A percentile compares a stretch with the other conserved stretches of the same genome.
phyloP scores from a whole-genome alignment of 2,888 invertebrate species.

The Tenthredo distinguenda region DNA sequence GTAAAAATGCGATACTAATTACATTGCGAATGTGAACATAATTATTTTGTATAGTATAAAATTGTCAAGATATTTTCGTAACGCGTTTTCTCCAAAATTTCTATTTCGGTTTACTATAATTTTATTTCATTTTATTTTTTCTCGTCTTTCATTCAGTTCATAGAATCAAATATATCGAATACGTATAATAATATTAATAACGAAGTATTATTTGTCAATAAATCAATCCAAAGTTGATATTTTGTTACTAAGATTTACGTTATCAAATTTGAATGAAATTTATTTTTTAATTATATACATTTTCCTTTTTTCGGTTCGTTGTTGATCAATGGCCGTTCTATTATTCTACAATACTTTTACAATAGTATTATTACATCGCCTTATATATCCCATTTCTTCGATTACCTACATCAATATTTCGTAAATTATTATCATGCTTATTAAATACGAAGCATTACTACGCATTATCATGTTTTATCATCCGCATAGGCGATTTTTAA shows the following conservation, averaged over 20 bases:
- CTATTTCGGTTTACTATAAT: background rate
- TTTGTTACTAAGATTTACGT: background rate
- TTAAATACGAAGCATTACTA: background rate
- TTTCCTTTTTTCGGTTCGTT: conserved; percentile 65
- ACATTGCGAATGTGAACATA: background rate
- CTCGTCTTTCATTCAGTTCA: background rate
- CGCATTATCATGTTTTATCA: background rate
- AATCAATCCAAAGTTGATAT: background rate
- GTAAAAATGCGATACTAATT: background rate
- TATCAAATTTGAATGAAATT: background rate
- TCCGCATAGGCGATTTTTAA: conserved; percentile 11
- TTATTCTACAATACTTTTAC: conserved; percentile 65
- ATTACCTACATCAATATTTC: background rate
- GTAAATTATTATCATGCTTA: conserved; percentile 31
- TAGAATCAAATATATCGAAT: background rate
- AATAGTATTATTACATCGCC: conserved; percentile 63
- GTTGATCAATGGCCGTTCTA: conserved; percentile 72
- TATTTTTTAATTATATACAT: conserved; percentile 11
- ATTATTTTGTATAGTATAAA: conserved; percentile 25
- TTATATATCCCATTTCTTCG: background rate
- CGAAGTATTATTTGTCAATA: conserved; percentile 31
- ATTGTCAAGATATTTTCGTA: background rate
- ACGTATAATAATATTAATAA: background rate
- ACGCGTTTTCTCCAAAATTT: background rate
- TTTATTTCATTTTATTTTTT: background rate